A percentile compares a stretch with the other conserved stretches of the same genome.
phyloP scores from a whole-genome alignment of 1,140 invertebrate species.

The Eufriesea mexicana region DNA sequence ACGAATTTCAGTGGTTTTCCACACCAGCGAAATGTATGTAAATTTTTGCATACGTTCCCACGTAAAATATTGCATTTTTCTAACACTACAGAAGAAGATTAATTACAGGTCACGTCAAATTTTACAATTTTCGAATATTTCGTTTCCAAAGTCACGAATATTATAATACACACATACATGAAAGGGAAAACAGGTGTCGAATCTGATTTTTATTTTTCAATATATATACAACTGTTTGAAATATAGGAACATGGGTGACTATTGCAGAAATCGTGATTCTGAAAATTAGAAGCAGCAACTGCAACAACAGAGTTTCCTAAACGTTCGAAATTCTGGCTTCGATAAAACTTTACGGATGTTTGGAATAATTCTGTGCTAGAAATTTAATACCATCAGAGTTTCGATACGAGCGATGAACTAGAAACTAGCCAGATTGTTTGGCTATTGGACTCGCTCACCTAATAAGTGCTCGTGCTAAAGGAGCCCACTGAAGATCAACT shows the following conservation, averaged over 20 bases:
- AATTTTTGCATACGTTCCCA: no score
- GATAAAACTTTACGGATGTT: slow-evolving; percentile 35
- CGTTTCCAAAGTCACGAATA: not conserved
- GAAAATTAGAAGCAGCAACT: slow-evolving; percentile 17
- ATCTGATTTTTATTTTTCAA: slow-evolving; percentile 29
- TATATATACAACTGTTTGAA: not conserved
- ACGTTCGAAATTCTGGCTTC: slow-evolving; percentile 23
- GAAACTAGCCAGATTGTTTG: slow-evolving; percentile 1
- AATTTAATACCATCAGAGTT: slow-evolving; percentile 34
- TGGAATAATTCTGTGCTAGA: slow-evolving; percentile 11
- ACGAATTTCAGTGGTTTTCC: no score
- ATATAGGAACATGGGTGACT: not conserved
- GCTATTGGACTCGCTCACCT: not conserved
- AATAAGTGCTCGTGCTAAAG: not conserved
- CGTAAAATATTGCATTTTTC: no score
- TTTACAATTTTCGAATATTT: not conserved
- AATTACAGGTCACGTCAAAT: no score
- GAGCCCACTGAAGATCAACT: not conserved
- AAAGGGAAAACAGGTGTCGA: not conserved
- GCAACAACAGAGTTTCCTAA: not conserved
- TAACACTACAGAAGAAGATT: no score
- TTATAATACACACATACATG: not conserved
- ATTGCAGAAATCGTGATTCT: not conserved
- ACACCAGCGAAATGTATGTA: no score
- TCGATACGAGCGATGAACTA: slow-evolving; percentile 14